A percentile compares a stretch with the other conserved stretches of the same genome.
Conservation (phyloP, 2,888 invertebrate genomes). For the Apamea monoglypha region DNA sequence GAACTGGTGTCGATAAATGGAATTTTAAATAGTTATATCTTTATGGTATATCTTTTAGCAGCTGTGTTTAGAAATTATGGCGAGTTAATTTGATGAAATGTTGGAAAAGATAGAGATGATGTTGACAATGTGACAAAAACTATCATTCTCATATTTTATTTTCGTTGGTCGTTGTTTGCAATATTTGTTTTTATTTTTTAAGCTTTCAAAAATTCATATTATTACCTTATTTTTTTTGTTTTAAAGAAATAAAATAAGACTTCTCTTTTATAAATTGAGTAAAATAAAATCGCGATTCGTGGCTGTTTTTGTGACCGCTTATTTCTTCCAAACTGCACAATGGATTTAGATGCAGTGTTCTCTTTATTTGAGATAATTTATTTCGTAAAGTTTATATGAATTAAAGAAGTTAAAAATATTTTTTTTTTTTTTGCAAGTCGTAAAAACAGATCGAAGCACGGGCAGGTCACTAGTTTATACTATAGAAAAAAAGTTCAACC, state of each 20-base stretch:
- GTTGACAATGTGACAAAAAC: neutral
- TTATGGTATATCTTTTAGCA: conserved; percentile 22
- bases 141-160: neutral
- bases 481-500: neutral
- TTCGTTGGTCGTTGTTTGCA: fast-evolving
- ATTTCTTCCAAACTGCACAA: neutral
- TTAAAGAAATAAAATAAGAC: neutral
- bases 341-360: neutral
- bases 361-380: neutral
- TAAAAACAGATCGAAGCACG: too few relatives aligned
- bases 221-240: neutral
- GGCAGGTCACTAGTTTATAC: too few relatives aligned
- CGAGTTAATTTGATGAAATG: neutral
- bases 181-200: too few relatives aligned
- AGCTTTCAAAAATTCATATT: neutral
- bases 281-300: too few relatives aligned
- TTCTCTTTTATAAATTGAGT: neutral
- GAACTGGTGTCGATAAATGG: conserved; percentile 69
- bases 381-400: neutral
- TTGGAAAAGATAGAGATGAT: neutral
- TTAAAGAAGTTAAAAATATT: too few relatives aligned
- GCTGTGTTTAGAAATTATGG: neutral
- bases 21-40: conserved; percentile 40
- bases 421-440: neutral
- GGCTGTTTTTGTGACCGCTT: neutral